These are phyloP conservation scores for Lycaena phlaeas DNA, from an alignment of 2,888 invertebrate genomes.

Conservation along the genomic window DNA sequence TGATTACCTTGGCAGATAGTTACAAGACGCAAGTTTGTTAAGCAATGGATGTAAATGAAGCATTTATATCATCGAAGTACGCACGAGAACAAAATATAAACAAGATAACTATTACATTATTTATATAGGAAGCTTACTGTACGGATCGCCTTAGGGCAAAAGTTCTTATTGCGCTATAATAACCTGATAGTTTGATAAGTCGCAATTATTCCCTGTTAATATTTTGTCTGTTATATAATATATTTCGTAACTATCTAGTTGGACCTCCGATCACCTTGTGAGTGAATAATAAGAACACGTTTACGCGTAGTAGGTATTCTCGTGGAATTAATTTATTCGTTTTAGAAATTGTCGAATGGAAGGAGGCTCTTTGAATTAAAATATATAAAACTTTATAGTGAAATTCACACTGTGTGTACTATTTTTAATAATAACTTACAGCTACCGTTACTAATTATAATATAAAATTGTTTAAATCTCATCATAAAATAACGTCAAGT, in stretches of 20 bases:
- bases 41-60: slow-evolving; percentile 19
- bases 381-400: too few species aligned
- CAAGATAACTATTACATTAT: slow-evolving; percentile 11
- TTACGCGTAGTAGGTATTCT: too few species aligned
- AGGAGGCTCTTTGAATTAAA: too few species aligned
- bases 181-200: slow-evolving; percentile 2
- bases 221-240: slow-evolving; percentile 4
- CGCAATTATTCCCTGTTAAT: slow-evolving; percentile 4
- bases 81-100: slow-evolving; percentile 14
- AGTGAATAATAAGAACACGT: neutral
- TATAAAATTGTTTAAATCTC: too few species aligned
- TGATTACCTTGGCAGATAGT: slow-evolving; percentile 22
- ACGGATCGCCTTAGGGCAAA: neutral
- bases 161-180: neutral
- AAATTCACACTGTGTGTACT: too few species aligned
- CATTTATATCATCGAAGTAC: slow-evolving; percentile 14
- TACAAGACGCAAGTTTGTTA: slow-evolving; percentile 18
- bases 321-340: too few species aligned
- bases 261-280: neutral
- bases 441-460: too few species aligned
- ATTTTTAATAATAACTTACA: too few species aligned
- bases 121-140: slow-evolving; percentile 17
- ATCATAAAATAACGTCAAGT: too few species aligned
- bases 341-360: too few species aligned
- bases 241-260: slow-evolving; percentile 1